Evolutionary conservation across 2,113 vertebrate genomes (phyloP).

Genomic region (Vombatus ursinus): DNA sequence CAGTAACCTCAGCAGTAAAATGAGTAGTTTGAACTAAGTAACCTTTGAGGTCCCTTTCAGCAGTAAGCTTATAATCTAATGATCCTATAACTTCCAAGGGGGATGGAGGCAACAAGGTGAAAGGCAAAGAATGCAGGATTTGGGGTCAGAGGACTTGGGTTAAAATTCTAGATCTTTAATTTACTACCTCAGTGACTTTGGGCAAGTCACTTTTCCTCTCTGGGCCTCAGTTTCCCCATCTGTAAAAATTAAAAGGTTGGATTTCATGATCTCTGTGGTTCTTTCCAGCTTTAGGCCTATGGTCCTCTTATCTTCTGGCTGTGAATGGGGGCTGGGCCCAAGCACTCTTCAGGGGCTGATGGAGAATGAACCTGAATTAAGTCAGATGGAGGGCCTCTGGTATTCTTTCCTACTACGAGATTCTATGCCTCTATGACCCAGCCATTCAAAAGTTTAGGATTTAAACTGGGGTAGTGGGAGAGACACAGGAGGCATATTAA

Average conservation of each 20-base stretch:
- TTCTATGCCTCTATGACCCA: neutral
- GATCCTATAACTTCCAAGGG: neutral
- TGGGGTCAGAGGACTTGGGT: neutral
- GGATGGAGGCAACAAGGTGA: neutral
- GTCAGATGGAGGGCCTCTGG: neutral
- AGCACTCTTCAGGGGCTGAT: neutral
- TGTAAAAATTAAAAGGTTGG: too few relatives aligned
- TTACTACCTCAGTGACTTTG: neutral
- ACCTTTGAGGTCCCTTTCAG: neutral
- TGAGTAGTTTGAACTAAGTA: neutral
- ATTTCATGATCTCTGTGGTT: too few relatives aligned
- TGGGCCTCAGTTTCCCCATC: neutral
- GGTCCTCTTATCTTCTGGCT: neutral
- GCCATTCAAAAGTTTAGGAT: neutral
- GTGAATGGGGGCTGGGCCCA: neutral
- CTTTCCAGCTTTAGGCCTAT: too few relatives aligned
- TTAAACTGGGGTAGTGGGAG: neutral
- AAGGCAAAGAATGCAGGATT: neutral
- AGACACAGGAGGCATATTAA: fast-evolving
- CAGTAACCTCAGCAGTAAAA: neutral
- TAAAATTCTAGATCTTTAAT: neutral
- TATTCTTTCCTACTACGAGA: neutral
- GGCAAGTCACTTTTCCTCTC: neutral
- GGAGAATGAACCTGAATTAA: neutral
- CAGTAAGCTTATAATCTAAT: neutral